Conservation (phyloP, 2,888 invertebrate genomes). For the Cerceris ruficornis region DNA sequence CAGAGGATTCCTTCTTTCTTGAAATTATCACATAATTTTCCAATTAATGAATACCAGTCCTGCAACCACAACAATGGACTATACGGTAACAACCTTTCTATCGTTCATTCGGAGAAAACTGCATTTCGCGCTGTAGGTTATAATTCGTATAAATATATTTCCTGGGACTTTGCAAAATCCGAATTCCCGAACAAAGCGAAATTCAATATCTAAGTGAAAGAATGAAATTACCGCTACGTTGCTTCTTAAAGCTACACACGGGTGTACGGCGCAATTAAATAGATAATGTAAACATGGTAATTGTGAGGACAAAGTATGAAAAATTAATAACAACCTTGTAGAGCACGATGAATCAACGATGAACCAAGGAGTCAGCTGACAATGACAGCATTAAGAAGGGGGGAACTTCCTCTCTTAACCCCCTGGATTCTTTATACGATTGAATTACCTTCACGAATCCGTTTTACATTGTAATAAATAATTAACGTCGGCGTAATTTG, state of each 20-base stretch:
- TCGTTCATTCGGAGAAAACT: not conserved
- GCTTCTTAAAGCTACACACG: not conserved
- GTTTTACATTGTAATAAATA: not conserved
- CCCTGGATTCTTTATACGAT: slow-evolving; percentile 13
- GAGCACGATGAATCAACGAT: slow-evolving; percentile 54
- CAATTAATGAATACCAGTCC: not conserved
- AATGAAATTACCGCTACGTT: not conserved
- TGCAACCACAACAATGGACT: not conserved
- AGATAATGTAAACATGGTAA: slow-evolving; percentile 18
- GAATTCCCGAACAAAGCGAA: not conserved
- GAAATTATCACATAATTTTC: slow-evolving; percentile 67
- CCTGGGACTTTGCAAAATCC: not conserved
- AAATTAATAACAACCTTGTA: slow-evolving; percentile 42
- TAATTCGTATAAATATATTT: not conserved
- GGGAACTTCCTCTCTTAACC: slow-evolving; percentile 24
- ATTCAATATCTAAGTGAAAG: not conserved
- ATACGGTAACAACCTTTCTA: not conserved
- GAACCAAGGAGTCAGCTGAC: slow-evolving; percentile 60
- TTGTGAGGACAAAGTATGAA: slow-evolving; percentile 9
- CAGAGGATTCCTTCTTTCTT: slow-evolving; percentile 10
- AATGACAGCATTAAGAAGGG: slow-evolving; percentile 54
- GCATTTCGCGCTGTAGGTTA: not conserved
- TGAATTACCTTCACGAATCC: not conserved
- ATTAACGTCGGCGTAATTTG: slow-evolving; percentile 13
- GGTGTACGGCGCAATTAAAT: not conserved